A percentile compares a stretch with the other conserved stretches of the same genome.
Evolutionary conservation across 2,888 invertebrate genomes (phyloP).

Genomic region (Monochamus alternatus): DNA sequence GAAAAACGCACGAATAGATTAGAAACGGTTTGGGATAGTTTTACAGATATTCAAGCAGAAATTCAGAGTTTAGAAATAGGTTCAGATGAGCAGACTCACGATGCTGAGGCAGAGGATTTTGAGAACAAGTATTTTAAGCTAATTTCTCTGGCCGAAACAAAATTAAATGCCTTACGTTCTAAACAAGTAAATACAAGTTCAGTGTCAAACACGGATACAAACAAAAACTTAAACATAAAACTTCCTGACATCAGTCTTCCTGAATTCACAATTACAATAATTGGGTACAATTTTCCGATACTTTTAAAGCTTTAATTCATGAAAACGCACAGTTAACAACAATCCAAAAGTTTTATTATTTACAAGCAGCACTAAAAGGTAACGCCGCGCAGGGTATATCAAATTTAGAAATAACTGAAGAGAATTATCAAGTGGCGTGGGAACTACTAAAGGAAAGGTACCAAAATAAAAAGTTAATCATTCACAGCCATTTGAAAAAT

Average conservation of each 20-base stretch:
- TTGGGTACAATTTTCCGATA: background rate
- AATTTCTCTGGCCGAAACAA: background rate
- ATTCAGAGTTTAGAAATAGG: background rate
- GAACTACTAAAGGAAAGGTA: conserved; percentile 22
- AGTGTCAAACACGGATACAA: background rate
- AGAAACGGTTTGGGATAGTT: background rate
- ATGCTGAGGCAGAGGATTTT: background rate
- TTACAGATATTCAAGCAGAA: background rate
- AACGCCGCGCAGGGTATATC: background rate
- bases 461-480: conserved; percentile 34
- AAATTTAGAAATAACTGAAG: conserved; percentile 7
- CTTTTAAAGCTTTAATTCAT: background rate
- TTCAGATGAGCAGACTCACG: background rate
- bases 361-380: background rate
- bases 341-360: background rate
- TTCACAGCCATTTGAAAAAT: conserved; percentile 21
- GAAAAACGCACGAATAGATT: background rate
- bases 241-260: background rate
- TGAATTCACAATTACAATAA: background rate
- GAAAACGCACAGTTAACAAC: background rate
- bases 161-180: background rate
- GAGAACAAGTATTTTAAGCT: background rate
- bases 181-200: background rate
- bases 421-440: conserved; percentile 26
- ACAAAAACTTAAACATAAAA: background rate